Conservation (phyloP, 1,140 invertebrate species). For the Charaxes varanes region DNA sequence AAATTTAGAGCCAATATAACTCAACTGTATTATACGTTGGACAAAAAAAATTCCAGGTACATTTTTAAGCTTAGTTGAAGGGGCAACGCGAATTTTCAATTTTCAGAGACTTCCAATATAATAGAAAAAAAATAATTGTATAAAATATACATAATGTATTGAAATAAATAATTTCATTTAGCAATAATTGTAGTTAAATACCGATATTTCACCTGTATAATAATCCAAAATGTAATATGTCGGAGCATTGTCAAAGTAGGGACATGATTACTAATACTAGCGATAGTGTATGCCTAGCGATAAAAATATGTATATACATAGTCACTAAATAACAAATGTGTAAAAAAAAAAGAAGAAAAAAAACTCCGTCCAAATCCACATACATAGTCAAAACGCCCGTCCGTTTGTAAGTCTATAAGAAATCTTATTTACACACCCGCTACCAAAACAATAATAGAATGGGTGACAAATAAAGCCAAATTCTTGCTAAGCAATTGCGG, state of each 20-base stretch:
- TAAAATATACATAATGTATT: too few relatives aligned
- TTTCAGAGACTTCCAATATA: too few relatives aligned
- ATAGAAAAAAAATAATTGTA: too few relatives aligned
- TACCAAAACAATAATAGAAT: constrained; percentile 49
- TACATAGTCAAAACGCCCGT: constrained; percentile 17
- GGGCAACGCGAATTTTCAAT: too few relatives aligned
- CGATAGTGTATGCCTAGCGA: constrained; percentile 37
- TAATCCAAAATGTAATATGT: constrained; percentile 5
- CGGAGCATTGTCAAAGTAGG: constrained; percentile 18
- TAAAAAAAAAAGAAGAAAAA: constrained; percentile 44
- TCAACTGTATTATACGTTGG: too few relatives aligned
- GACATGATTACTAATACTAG: constrained; percentile 34
- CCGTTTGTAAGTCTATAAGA: constrained; percentile 19
- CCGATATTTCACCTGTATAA: too few relatives aligned
- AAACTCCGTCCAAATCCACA: constrained; percentile 10
- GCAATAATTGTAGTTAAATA: too few relatives aligned
- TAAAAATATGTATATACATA: constrained; percentile 40
- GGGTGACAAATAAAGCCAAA: constrained; percentile 45
- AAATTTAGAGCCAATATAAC: too few relatives aligned
- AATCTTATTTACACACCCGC: constrained; percentile 66
- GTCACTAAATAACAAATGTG: constrained; percentile 69
- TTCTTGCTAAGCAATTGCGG: constrained; percentile 59
- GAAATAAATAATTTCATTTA: too few relatives aligned
- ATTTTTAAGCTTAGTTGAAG: too few relatives aligned
- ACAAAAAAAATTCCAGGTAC: too few relatives aligned